Evolutionary conservation across 2,113 vertebrate species (phyloP).

Genomic region (Emydocephalus ijimae): DNA sequence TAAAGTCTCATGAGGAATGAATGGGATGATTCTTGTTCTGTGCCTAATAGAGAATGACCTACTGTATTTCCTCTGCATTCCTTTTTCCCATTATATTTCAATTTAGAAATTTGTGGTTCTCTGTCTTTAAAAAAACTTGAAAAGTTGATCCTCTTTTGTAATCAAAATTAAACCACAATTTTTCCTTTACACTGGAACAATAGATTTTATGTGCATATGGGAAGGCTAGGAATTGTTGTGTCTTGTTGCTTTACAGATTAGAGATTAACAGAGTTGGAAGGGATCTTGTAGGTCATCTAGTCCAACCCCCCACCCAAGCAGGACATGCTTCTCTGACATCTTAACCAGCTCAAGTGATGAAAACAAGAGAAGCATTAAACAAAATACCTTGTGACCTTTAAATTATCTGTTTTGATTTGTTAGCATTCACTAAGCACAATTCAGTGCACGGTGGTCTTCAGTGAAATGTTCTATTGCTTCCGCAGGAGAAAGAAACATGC

Average conservation of each 20-base stretch:
- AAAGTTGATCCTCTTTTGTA: neutral
- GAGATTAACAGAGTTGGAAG: no score
- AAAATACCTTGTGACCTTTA: neutral
- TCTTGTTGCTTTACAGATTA: neutral
- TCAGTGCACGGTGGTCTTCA: neutral
- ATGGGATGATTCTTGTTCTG: neutral
- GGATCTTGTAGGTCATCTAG: no score
- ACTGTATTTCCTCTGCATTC: neutral
- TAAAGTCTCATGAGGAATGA: neutral
- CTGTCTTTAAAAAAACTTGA: neutral
- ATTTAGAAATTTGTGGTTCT: neutral
- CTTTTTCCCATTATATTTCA: neutral
- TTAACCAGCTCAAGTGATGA: neutral
- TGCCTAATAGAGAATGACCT: neutral
- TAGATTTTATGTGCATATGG: neutral
- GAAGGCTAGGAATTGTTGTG: neutral
- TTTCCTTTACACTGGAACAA: neutral
- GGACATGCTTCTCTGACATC: neutral
- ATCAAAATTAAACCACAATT: neutral
- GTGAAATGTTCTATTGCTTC: slow-evolving; percentile 20
- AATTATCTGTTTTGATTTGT: neutral
- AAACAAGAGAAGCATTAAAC: neutral
- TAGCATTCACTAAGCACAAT: neutral
- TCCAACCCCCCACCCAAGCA: no score
- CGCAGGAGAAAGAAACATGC: slow-evolving; percentile 96